Base-by-base conservation (phyloP, 2,888 invertebrate species). In the Phlogophora meticulosa region DNA sequence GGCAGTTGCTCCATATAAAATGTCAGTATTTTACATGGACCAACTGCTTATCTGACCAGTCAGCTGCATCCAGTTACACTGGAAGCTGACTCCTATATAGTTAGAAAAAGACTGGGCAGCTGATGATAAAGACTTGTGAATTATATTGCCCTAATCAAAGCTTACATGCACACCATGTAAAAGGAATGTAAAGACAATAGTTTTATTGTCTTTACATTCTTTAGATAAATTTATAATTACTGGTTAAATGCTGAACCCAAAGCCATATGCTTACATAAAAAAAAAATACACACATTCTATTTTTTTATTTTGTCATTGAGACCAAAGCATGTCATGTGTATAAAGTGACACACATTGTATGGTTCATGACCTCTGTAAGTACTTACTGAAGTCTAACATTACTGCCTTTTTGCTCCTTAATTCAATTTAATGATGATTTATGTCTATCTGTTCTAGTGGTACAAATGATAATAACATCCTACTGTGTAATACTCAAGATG, bases 391-490 rank as follows among this genome's bases (percentile, higher is more conserved):
- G 46, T 24, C 34, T 48, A 49, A 58, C 32, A 58, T 60, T 46
- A 43, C 17, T 32, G 46, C 48, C 55, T 52, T 59, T 52, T 59
- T 42, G 61, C 32, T 77, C 64, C 34, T 45, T 79, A 68, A 76
- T 71, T 61, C 24, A 72, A 76, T 70, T 62, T 59, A 61, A 77
- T 76, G 38, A 74, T 74, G 57, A 78, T 76, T 71, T 71, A 76
- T 56, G 24, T 48, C 22, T 55, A 24, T 32, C 43, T 66, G 45
- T 13, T 55, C 40, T 38, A 43, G 7, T 62, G 53, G 13, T 68
- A 63, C 53, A 20, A 45, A 72, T 62, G 55, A 63, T 66, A 64
- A 53, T 46, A 68, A 51, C 28, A 56, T 59, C 9, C 7, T 40
- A 55, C 51, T 68, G 62, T 62, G 46, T 60, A 55, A 43, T 62